Conservation (phyloP, 2,888 invertebrate species). For the Drosophila macrothrix region DNA sequence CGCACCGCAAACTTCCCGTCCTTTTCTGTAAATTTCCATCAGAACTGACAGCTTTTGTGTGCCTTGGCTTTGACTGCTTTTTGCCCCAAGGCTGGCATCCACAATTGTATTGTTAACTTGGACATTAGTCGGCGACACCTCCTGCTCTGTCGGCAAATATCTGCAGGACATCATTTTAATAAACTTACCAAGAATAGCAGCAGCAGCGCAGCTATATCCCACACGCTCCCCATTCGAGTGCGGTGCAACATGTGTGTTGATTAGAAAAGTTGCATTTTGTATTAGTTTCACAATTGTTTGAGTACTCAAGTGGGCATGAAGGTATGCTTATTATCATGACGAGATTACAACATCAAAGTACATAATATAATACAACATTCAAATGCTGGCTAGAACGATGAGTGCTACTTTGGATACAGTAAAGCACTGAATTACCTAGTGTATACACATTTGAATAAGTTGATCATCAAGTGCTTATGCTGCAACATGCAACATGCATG, state of each 20-base stretch:
- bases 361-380: conserved; percentile 3
- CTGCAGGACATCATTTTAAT: conserved; percentile 75
- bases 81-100: conserved; percentile 2
- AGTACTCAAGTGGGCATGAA: conserved; percentile 24
- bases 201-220: not conserved
- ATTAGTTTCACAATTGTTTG: conserved; percentile 59
- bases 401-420: not conserved
- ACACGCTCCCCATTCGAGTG: not conserved
- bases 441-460: too few relatives aligned
- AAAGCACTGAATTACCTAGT: not conserved
- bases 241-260: conserved; percentile 37
- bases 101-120: conserved; percentile 56
- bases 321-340: conserved; percentile 21
- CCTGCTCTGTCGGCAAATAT: conserved; percentile 58
- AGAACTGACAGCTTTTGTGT: conserved; percentile 48
- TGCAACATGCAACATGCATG: not conserved
- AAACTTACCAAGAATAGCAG: conserved; percentile 50
- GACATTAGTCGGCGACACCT: conserved; percentile 65
- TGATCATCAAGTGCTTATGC: not conserved
- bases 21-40: conserved; percentile 57
- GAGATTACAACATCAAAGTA: conserved; percentile 20
- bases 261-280: conserved; percentile 68
- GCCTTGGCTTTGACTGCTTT: conserved; percentile 29
- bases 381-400: conserved; percentile 7
- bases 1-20: not conserved